phyloP scores from a whole-genome alignment of 2,797 vertebrate genomes.

The Pygocentrus nattereri region DNA sequence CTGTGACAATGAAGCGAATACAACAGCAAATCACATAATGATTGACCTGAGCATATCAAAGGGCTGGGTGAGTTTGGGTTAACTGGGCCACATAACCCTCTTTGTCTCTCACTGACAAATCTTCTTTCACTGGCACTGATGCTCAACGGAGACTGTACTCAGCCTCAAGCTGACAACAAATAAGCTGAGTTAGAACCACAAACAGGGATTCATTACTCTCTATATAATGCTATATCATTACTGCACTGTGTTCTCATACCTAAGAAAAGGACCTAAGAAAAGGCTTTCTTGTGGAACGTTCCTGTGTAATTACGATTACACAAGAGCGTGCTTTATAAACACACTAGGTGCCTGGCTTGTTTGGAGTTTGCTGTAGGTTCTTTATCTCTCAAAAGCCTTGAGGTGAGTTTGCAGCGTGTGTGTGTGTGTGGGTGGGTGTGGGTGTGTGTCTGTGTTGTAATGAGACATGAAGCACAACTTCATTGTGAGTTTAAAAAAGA shows the following conservation, averaged over 20 bases:
- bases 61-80: conserved; percentile 67
- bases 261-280: not conserved
- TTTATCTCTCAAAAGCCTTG: conserved; percentile 8
- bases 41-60: conserved; percentile 64
- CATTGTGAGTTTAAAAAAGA: not conserved
- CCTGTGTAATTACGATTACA: conserved; percentile 28
- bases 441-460: not conserved
- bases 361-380: conserved; percentile 33
- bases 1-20: conserved; percentile 58
- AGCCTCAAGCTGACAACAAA: conserved; percentile 55
- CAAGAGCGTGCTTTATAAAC: conserved; percentile 29
- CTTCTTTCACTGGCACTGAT: conserved; percentile 49
- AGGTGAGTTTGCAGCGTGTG: conserved; percentile 26
- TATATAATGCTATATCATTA: conserved; percentile 36
- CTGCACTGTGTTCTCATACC: not conserved
- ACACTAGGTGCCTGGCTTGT: conserved; percentile 27
- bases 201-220: conserved; percentile 50
- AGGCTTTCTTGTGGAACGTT: conserved; percentile 19
- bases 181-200: conserved; percentile 64
- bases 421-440: not conserved
- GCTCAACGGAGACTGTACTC: conserved; percentile 33
- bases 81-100: conserved; percentile 50
- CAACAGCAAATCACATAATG: conserved; percentile 68
- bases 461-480: not conserved
- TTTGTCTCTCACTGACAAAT: conserved; percentile 62